Conservation (phyloP, 2,113 vertebrate genomes). For the Pimephales promelas region DNA sequence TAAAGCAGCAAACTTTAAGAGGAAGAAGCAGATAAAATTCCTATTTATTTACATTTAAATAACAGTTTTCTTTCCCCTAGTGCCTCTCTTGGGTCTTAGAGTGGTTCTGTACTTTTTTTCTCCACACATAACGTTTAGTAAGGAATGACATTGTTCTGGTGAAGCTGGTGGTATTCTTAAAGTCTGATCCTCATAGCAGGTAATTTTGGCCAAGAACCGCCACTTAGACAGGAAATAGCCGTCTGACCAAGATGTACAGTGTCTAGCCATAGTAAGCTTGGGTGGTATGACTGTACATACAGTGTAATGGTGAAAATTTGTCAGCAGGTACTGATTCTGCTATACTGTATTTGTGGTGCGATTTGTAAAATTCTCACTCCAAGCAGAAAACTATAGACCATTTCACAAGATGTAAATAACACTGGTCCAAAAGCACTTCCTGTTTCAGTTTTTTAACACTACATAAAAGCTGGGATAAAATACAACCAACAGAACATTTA, state of each 20-base stretch:
- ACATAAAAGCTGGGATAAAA: too few species aligned
- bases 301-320: not conserved
- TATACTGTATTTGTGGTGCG: not conserved
- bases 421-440: too few species aligned
- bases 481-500: too few species aligned
- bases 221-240: slow-evolving; percentile 12
- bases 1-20: slow-evolving; percentile 65
- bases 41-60: slow-evolving; percentile 70
- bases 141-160: slow-evolving; percentile 31
- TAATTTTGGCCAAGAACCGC: not conserved
- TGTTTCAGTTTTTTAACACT: too few species aligned
- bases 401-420: too few species aligned
- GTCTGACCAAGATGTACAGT: not conserved
- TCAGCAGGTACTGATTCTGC: not conserved
- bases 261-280: not conserved
- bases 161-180: not conserved
- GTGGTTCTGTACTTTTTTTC: slow-evolving; percentile 50
- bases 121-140: slow-evolving; percentile 48
- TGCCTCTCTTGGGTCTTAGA: slow-evolving; percentile 45
- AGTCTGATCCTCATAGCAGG: not conserved
- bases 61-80: slow-evolving; percentile 41
- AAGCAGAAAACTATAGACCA: not conserved
- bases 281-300: slow-evolving; percentile 8
- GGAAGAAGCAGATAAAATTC: slow-evolving; percentile 64
- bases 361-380: not conserved